Evolutionary conservation across 2,113 vertebrate genomes (phyloP).

Genomic region (Agelaius tricolor): DNA sequence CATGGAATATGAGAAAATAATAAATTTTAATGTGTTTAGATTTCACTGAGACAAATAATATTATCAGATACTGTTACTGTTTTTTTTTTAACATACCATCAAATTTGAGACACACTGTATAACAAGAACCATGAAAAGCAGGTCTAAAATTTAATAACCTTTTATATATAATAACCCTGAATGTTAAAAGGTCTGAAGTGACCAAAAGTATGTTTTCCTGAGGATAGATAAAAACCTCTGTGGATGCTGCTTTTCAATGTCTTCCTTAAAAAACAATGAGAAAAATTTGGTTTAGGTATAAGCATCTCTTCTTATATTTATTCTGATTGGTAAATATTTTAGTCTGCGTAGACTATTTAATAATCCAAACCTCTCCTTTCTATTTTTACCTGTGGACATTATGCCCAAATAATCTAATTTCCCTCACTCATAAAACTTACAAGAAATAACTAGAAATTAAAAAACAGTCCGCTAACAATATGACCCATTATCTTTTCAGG

Average conservation of each 20-base stretch:
- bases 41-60: background rate
- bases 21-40: background rate
- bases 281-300: background rate
- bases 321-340: background rate
- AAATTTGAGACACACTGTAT: background rate
- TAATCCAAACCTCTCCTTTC: rapidly evolving
- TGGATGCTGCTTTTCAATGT: background rate
- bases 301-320: background rate
- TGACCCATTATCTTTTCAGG: background rate
- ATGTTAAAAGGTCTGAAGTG: background rate
- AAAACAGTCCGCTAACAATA: background rate
- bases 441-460: background rate
- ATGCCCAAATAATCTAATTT: background rate
- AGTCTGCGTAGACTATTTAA: background rate
- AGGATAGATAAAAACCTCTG: background rate
- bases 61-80: background rate
- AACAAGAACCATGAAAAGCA: background rate
- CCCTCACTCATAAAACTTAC: background rate
- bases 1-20: background rate
- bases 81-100: background rate
- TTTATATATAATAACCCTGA: background rate
- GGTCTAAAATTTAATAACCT: background rate
- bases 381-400: background rate
- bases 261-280: background rate
- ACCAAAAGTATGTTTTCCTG: background rate